Conservation (phyloP, 2,888 invertebrate genomes). For the Epistrophe grossulariae region DNA sequence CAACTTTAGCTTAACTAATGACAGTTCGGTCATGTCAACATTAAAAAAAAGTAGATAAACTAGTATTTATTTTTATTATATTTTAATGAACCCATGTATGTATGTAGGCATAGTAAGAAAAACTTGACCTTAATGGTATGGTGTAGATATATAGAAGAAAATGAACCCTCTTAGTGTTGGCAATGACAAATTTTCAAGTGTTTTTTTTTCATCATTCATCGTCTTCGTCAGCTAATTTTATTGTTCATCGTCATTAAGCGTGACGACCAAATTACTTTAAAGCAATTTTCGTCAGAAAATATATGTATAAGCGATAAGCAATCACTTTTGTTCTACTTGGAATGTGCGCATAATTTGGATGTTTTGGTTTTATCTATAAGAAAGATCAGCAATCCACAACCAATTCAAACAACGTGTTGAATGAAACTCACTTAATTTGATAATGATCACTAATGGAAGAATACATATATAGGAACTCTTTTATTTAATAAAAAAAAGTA, state of each 20-base stretch:
- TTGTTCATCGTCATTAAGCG: slow-evolving; percentile 67
- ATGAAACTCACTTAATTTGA: slow-evolving; percentile 12
- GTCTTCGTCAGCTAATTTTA: slow-evolving; percentile 38
- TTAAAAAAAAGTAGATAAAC: slow-evolving; percentile 11
- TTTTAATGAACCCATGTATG: background rate
- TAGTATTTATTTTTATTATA: background rate
- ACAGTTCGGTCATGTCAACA: slow-evolving; percentile 10
- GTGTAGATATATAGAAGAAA: background rate
- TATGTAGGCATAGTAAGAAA: background rate
- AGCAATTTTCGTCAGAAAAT: slow-evolving; percentile 54
- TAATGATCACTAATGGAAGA: slow-evolving; percentile 8
- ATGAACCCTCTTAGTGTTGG: slow-evolving; percentile 1
- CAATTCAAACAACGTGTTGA: background rate
- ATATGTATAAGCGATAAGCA: slow-evolving; percentile 38
- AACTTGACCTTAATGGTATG: slow-evolving; percentile 63
- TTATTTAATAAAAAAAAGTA: background rate
- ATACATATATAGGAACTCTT: background rate
- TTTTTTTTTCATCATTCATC: slow-evolving; percentile 21
- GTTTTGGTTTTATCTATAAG: background rate
- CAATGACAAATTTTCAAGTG: slow-evolving; percentile 57
- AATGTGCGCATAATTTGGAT: slow-evolving; percentile 49
- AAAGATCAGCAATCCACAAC: background rate
- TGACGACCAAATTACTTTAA: slow-evolving; percentile 55
- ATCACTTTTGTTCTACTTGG: slow-evolving; percentile 47
- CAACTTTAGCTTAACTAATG: slow-evolving; percentile 8